Percentiles rank a stretch among this genome's conserved stretches.
Conservation (phyloP, 2,888 invertebrate species). For the Eumerus sabulonum region DNA sequence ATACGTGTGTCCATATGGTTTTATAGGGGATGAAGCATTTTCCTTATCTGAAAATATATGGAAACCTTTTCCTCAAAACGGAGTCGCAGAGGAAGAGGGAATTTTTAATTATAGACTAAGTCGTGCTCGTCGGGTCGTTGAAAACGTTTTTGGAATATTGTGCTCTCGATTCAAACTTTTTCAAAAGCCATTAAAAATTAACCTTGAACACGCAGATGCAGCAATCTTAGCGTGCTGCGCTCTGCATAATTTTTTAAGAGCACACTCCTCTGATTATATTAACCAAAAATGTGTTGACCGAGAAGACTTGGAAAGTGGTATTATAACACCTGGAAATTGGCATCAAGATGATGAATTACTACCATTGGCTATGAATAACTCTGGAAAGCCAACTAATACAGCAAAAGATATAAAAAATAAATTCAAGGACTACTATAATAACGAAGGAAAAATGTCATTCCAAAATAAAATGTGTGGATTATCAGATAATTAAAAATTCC, state of each 20-base stretch:
- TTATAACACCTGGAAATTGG: not conserved
- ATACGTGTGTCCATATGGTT: too few species aligned
- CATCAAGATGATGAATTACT: not conserved
- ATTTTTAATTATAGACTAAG: slow-evolving; percentile 11
- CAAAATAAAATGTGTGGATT: slow-evolving; percentile 15
- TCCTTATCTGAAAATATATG: too few species aligned
- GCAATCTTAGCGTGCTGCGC: slow-evolving; percentile 11
- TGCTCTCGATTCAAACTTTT: too few species aligned
- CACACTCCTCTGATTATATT: slow-evolving; percentile 4
- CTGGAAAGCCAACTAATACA: not conserved
- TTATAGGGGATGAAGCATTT: too few species aligned
- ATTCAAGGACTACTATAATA: slow-evolving; percentile 7
- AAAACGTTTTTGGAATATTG: slow-evolving; percentile 21
- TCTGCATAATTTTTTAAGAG: slow-evolving; percentile 21
- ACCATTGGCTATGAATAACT: not conserved
- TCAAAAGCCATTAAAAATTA: slow-evolving; percentile 9
- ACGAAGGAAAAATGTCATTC: slow-evolving; percentile 7
- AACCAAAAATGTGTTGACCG: slow-evolving; percentile 2
- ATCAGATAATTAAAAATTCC: not conserved
- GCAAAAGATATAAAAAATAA: not conserved
- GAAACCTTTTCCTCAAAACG: not conserved
- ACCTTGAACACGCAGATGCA: slow-evolving; percentile 5
- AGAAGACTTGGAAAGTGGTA: slow-evolving; percentile 8
- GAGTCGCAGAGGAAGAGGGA: not conserved
- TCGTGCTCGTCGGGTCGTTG: slow-evolving; percentile 13